A percentile compares a stretch with the other conserved stretches of the same genome.
These are phyloP conservation scores for Drosophila ercepeae DNA, from an alignment of 1,140 invertebrate species.

Conservation along the genomic window DNA sequence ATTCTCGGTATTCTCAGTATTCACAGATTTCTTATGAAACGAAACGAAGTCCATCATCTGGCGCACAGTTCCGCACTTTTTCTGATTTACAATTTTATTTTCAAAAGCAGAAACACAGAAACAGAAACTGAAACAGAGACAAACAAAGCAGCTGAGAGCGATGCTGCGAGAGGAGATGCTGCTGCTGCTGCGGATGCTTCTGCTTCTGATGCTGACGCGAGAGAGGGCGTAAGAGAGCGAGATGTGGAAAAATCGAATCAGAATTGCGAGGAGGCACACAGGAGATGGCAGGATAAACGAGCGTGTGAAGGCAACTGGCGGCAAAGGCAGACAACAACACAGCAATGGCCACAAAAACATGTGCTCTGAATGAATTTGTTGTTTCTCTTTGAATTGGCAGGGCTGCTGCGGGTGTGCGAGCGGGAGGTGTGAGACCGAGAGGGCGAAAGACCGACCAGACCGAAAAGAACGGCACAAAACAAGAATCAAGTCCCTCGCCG, in stretches of 20 bases:
- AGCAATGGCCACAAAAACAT: slow-evolving; percentile 67
- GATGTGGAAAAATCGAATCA: slow-evolving; percentile 74
- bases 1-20: too few relatives aligned
- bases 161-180: not conserved
- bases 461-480: slow-evolving; percentile 60
- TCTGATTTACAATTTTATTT: slow-evolving; percentile 38
- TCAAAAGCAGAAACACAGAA: slow-evolving; percentile 31
- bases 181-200: not conserved
- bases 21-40: slow-evolving; percentile 4
- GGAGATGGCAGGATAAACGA: slow-evolving; percentile 70
- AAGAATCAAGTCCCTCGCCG: slow-evolving; percentile 71
- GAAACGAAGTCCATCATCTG: slow-evolving; percentile 51
- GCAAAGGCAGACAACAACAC: slow-evolving; percentile 48
- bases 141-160: slow-evolving; percentile 46
- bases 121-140: slow-evolving; percentile 7
- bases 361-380: slow-evolving; percentile 52
- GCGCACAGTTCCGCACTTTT: slow-evolving; percentile 21
- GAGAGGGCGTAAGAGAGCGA: slow-evolving; percentile 12
- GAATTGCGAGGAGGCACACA: slow-evolving; percentile 43
- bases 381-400: slow-evolving; percentile 16
- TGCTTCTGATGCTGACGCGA: not conserved
- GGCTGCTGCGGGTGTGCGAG: slow-evolving; percentile 34
- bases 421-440: slow-evolving; percentile 2
- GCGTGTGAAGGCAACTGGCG: slow-evolving; percentile 27
- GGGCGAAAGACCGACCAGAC: slow-evolving; percentile 20